Evolutionary conservation across 1,140 invertebrate species (phyloP).

Genomic region (Trichonephila clavipes): DNA sequence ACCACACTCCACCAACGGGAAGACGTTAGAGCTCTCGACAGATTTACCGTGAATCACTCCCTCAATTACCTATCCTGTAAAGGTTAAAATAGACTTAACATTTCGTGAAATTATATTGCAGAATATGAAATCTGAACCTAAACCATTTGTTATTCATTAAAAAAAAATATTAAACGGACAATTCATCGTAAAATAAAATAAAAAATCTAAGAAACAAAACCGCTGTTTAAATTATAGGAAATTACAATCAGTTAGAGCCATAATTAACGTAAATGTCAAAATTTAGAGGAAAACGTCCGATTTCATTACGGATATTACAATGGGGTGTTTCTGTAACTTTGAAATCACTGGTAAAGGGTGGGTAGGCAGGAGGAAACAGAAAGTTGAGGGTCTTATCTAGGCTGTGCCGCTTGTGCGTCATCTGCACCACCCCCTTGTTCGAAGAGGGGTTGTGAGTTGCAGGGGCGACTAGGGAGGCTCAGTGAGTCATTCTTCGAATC

Average conservation of each 20-base stretch:
- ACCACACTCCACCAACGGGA: too few relatives aligned
- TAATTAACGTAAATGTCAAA: neutral
- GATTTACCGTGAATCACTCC: too few relatives aligned
- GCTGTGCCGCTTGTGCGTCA: slow-evolving; percentile 55
- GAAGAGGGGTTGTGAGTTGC: slow-evolving; percentile 13
- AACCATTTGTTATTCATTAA: too few relatives aligned
- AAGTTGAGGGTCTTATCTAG: slow-evolving; percentile 60
- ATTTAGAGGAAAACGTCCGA: neutral
- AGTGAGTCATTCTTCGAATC: slow-evolving; percentile 69
- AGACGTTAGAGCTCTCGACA: too few relatives aligned
- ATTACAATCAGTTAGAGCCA: neutral
- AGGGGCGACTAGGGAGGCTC: slow-evolving; percentile 11
- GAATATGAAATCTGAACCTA: too few relatives aligned
- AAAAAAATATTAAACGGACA: too few relatives aligned
- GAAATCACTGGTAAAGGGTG: neutral
- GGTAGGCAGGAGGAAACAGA: neutral
- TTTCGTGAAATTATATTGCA: too few relatives aligned
- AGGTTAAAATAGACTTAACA: too few relatives aligned
- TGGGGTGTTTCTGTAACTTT: neutral
- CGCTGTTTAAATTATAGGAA: too few relatives aligned
- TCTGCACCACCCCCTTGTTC: slow-evolving; percentile 49
- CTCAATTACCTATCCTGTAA: too few relatives aligned
- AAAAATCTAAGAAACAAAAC: too few relatives aligned
- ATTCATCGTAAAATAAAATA: too few relatives aligned
- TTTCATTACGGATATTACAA: neutral